Evolutionary conservation across 2,113 vertebrate species (phyloP).

Genomic region (Picathartes gymnocephalus): DNA sequence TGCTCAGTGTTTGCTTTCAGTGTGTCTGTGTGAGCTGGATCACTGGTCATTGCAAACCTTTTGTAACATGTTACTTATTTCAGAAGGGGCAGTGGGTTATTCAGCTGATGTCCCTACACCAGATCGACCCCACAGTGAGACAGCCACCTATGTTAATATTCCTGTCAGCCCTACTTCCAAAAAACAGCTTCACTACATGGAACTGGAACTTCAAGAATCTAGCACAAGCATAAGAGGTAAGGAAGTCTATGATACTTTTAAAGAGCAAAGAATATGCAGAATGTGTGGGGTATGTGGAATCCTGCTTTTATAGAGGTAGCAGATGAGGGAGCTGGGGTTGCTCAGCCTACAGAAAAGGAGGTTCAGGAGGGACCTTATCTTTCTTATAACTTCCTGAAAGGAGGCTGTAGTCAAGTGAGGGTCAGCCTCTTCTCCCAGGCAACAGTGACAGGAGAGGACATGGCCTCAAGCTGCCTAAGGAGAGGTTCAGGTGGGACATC

Average conservation of each 20-base stretch:
- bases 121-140: slow-evolving; percentile 68
- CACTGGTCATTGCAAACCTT: not conserved
- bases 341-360: not conserved
- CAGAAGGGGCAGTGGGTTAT: slow-evolving; percentile 67
- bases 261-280: not conserved
- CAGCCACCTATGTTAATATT: slow-evolving; percentile 82
- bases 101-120: slow-evolving; percentile 61
- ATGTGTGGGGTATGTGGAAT: not conserved
- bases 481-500: not conserved
- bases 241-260: not conserved
- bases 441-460: not conserved
- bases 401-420: not conserved
- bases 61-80: not conserved
- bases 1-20: not conserved
- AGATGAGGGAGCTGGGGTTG: not conserved
- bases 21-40: not conserved
- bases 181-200: slow-evolving; percentile 81
- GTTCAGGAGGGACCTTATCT: not conserved
- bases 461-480: not conserved
- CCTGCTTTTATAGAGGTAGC: not conserved
- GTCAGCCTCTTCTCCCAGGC: not conserved
- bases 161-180: slow-evolving; percentile 79
- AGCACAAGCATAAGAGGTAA: slow-evolving; percentile 76
- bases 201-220: slow-evolving; percentile 78
- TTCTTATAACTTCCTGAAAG: not conserved